Evolutionary conservation across 2,113 vertebrate species (phyloP).

Genomic region (Corydoras maculifer): DNA sequence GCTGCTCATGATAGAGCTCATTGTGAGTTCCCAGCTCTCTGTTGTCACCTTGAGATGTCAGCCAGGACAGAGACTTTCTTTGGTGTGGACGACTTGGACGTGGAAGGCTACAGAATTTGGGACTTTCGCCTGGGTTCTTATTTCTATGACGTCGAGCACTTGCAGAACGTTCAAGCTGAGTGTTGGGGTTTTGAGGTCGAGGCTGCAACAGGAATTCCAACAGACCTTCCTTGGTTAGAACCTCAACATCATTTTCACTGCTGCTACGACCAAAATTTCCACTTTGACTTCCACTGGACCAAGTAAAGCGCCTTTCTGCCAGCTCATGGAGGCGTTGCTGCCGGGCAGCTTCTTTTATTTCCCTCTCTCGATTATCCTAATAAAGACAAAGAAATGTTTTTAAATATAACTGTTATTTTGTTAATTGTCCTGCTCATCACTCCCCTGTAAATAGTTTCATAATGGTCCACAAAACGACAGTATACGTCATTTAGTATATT

Average conservation of each 20-base stretch:
- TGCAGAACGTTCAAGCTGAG: slow-evolving; percentile 73
- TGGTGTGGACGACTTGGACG: slow-evolving; percentile 61
- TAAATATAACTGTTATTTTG: no score
- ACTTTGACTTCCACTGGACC: slow-evolving; percentile 67
- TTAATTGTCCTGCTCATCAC: no score
- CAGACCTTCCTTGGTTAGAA: slow-evolving; percentile 76
- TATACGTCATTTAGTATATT: neutral
- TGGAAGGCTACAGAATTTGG: slow-evolving; percentile 83
- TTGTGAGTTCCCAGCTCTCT: slow-evolving; percentile 56
- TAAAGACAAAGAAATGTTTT: neutral
- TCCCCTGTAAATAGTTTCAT: no score
- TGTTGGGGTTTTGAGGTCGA: slow-evolving; percentile 77
- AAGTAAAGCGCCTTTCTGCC: slow-evolving; percentile 80
- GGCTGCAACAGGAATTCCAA: slow-evolving; percentile 77
- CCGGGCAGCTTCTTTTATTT: slow-evolving; percentile 75
- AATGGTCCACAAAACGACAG: neutral
- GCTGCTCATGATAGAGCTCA: slow-evolving; percentile 41
- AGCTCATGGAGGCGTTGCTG: slow-evolving; percentile 74
- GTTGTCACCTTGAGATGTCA: slow-evolving; percentile 59
- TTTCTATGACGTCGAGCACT: slow-evolving; percentile 83
- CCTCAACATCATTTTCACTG: slow-evolving; percentile 89
- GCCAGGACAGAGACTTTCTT: slow-evolving; percentile 63
- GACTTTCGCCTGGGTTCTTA: slow-evolving; percentile 60
- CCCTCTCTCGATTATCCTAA: slow-evolving; percentile 83
- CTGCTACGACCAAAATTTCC: slow-evolving; percentile 80